A percentile compares a stretch with the other conserved stretches of the same genome.
These are phyloP conservation scores for Sebastes steindachneri DNA, from an alignment of 2,797 vertebrate species.

Conservation along the genomic window DNA sequence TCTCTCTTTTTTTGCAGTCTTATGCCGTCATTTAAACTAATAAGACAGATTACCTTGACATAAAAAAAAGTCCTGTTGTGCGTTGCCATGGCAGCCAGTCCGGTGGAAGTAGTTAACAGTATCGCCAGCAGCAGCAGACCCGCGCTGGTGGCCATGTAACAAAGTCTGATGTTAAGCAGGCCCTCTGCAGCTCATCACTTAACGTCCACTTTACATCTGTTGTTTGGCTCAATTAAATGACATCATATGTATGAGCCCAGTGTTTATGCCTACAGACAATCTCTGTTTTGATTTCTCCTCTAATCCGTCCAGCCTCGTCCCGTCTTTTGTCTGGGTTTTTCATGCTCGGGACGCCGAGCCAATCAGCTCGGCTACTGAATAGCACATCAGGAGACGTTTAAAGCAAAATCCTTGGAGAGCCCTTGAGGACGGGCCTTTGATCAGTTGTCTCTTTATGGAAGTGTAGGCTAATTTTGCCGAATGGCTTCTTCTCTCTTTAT, in stretches of 20 bases:
- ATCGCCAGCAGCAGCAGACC: background rate
- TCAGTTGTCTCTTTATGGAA: conserved; percentile 51
- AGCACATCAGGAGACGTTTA: conserved; percentile 48
- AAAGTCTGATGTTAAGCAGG: background rate
- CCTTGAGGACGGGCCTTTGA: conserved; percentile 55
- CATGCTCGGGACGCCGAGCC: conserved; percentile 20
- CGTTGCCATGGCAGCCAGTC: conserved; percentile 5
- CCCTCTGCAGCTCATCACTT: background rate
- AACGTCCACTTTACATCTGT: conserved; percentile 8
- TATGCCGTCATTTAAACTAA: conserved; percentile 1
- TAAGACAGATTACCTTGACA: background rate
- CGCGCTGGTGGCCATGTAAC: background rate
- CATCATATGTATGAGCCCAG: conserved; percentile 4
- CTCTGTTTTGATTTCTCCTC: conserved; percentile 29
- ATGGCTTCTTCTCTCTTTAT: conserved; percentile 34
- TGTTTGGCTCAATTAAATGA: conserved; percentile 15
- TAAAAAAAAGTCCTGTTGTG: background rate
- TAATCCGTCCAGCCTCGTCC: conserved; percentile 11
- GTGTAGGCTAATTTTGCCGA: conserved; percentile 47
- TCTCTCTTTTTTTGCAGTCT: background rate
- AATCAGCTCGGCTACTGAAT: conserved; percentile 35
- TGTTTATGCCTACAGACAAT: conserved; percentile 42
- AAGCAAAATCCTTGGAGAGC: conserved; percentile 46
- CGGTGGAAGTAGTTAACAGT: background rate
- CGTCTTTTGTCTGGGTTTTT: conserved; percentile 27